Evolutionary conservation across 1,140 invertebrate genomes (phyloP), one percentile per base, ranked within the genome.

Genomic region (Pseudachorutes palmiensis): DNA sequence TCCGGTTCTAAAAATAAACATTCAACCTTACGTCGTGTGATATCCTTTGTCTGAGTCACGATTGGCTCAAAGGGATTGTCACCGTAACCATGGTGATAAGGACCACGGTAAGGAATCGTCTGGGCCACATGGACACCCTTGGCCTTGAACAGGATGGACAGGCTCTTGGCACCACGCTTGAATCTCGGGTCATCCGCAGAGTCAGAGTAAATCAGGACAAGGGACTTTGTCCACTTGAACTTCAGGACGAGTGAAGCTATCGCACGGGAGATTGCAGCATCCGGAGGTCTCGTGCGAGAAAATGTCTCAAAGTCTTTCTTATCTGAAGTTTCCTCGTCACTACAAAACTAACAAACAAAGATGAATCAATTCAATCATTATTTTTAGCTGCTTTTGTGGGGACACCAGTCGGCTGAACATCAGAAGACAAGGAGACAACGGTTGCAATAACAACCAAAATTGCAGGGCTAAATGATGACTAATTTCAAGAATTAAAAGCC

Each of bases 221-320:
- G 31, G 26, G 70, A 74, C 24, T 61, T 76, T 62, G 67, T 74
- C 80, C 80, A 81, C 2, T 74, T 87, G 76, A 91, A 92, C 28
- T 84, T 83, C 41, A 84, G 79, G 24, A 94, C 78, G 5, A 93
- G 83, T 1, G 91, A 86, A 19, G 88, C 86, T 0, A 94, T 89
- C 0, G 90, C 91, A 76, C 92, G 90, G 9, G 90, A 93, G 51
- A 96, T 94, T 77, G 94, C 91, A 22, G 88, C 91, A 75, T 94
- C 92, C 0, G 94, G 93, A 0, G 94, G 94, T 57, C 90, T 83
- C 0, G 93, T 97, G 62, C 95, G 81, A 0, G 91, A 90, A 77
- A 98, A 97, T 1, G 94, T 97, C 16, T 92, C 86, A 79, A 92
- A 98, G 70, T 89, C 83, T 14, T 78, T 79, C 76, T 95, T 96